phyloP scores from a whole-genome alignment of 2,797 vertebrate genomes.

The Pteronotus mesoamericanus region DNA sequence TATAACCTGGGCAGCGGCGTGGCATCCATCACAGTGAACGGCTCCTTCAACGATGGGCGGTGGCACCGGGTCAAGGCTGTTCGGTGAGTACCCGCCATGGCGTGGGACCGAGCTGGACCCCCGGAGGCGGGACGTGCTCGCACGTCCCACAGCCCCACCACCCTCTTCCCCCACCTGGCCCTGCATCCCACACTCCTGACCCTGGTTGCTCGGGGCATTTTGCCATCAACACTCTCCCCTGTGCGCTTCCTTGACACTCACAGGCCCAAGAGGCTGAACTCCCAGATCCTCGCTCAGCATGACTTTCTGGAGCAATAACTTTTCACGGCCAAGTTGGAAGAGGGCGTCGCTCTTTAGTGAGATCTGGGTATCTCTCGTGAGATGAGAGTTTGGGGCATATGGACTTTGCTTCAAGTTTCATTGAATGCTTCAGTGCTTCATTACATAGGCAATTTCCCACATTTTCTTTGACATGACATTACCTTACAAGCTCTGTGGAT shows the following conservation, averaged over 20 bases:
- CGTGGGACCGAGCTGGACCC: not conserved
- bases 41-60: slow-evolving; percentile 91
- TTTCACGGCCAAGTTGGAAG: not conserved
- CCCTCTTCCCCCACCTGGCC: not conserved
- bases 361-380: not conserved
- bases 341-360: not conserved
- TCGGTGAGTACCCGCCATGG: slow-evolving; percentile 82
- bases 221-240: not conserved
- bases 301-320: not conserved
- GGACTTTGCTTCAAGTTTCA: not conserved
- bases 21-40: slow-evolving; percentile 87
- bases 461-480: not conserved
- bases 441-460: not conserved
- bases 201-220: not conserved
- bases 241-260: not conserved
- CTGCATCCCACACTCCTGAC: not conserved
- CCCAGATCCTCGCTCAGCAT: not conserved
- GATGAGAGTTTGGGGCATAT: not conserved
- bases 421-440: no score
- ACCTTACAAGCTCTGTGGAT: not conserved
- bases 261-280: not conserved
- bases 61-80: slow-evolving; percentile 98
- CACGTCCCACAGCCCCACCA: not conserved
- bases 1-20: slow-evolving; percentile 95
- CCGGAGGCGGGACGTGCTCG: fast-evolving